Evolutionary conservation across 2,113 vertebrate genomes (phyloP), one percentile per base, ranked within the genome.

Genomic region (Brienomyrus longianalis): DNA sequence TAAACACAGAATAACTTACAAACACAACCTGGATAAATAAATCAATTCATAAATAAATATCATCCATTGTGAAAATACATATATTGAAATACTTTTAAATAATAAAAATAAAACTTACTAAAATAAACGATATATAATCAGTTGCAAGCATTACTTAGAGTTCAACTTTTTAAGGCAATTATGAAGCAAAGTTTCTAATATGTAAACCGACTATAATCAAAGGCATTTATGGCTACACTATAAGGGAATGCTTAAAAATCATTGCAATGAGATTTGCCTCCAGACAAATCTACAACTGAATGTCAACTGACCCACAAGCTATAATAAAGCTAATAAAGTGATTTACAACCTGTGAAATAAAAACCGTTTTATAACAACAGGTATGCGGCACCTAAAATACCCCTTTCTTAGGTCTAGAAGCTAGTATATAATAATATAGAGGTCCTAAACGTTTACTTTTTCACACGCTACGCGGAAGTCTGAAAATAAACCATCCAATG

Each of bases 191-290:
- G 94, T 92, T 91, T 93, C 92, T 95, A 94, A 94, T 93, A 92
- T 95, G 94, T 95, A 95, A 93, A 95, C 92, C 92, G 95, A 96
- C 94, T 96, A 96, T 95, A 95, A 96, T 93, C 92, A 91, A 90
- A 98, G 97, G 97, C 98, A 97, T 96, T 97, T 95, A 94, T 95
- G 97, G 97, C 97, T 97, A 97, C 92, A 92, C 97, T 97, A 97
- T 95, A 95, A 85, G 92, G 94, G 94, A 94, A 96, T 93, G 88
- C 92, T 93, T 94, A 91, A 92, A 95, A 93, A 94, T 88, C 85
- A 13, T 52, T 52, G 50, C 31, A 87, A 92, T 93, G 95, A 94
- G 92, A 96, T 95, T 95, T 95, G 95, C 95, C 95, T 94, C 94
- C 94, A 94, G 92, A 91, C 93, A 95, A 93, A 93, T 92, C 95